These are phyloP conservation scores for Drosophila sturtevanti DNA, from an alignment of 1,140 invertebrate genomes.

Conservation along the genomic window DNA sequence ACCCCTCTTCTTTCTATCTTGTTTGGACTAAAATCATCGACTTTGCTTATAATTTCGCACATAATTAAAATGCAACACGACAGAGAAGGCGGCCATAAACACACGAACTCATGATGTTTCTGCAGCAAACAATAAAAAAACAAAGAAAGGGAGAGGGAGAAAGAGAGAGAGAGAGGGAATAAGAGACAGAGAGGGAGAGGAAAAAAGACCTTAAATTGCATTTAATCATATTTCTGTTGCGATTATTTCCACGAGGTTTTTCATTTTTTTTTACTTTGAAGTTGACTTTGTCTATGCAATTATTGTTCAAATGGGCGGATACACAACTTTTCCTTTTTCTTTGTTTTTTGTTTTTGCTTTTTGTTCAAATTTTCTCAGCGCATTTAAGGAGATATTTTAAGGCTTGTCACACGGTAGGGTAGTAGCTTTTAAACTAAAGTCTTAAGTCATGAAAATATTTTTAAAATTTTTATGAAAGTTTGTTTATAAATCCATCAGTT, in stretches of 20 bases:
- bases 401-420: conserved; percentile 37
- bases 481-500: no score
- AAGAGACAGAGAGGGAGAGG: conserved; percentile 19
- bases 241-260: conserved; percentile 24
- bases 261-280: no score
- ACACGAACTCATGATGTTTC: conserved; percentile 1
- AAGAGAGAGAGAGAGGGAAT: conserved; percentile 19
- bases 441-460: neutral
- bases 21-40: conserved; percentile 24
- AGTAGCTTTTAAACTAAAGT: conserved; percentile 7
- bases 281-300: conserved; percentile 49
- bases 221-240: conserved; percentile 61
- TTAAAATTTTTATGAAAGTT: neutral
- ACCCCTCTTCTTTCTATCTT: conserved; percentile 6
- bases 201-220: conserved; percentile 63
- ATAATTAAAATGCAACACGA: conserved; percentile 69
- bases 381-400: conserved; percentile 25
- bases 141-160: conserved; percentile 3
- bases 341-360: no score
- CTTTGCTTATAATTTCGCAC: conserved; percentile 63
- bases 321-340: conserved; percentile 31
- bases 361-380: no score
- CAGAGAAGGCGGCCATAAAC: neutral
- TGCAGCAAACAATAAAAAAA: conserved; percentile 1
- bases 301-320: conserved; percentile 58